A percentile compares a stretch with the other conserved stretches of the same genome.
These are phyloP conservation scores for Novumbra hubbsi DNA, from an alignment of 2,797 vertebrate genomes.

Conservation along the genomic window DNA sequence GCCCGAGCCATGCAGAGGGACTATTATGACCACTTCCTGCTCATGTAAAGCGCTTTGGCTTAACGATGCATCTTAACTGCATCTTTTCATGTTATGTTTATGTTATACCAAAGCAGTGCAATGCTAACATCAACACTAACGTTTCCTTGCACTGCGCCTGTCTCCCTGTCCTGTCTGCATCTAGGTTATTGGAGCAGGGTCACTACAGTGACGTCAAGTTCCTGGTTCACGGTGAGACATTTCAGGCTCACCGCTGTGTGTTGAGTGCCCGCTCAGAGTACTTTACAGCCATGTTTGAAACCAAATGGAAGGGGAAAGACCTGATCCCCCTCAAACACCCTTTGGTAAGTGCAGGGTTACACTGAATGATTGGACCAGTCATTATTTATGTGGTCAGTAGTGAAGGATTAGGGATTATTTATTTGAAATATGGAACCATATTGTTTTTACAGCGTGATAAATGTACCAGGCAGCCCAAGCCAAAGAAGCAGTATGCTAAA, in stretches of 20 bases:
- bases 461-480: too few species aligned
- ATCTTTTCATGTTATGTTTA: not conserved
- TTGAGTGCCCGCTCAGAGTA: slow-evolving; percentile 89
- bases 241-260: slow-evolving; percentile 87
- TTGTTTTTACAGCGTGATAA: too few species aligned
- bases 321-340: slow-evolving; percentile 91
- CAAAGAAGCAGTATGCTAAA: too few species aligned
- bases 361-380: not conserved
- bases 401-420: too few species aligned
- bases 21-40: slow-evolving; percentile 89
- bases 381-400: too few species aligned
- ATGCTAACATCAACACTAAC: not conserved
- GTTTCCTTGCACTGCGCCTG: not conserved
- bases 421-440: too few species aligned
- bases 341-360: slow-evolving; percentile 74
- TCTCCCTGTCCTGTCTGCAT: not conserved
- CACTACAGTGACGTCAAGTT: slow-evolving; percentile 88
- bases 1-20: slow-evolving; percentile 86
- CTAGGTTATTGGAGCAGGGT: slow-evolving; percentile 92
- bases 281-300: slow-evolving; percentile 93
- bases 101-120: not conserved
- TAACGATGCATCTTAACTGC: not conserved
- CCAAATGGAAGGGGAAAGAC: slow-evolving; percentile 91
- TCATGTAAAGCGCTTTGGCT: slow-evolving; percentile 74
- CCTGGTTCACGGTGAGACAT: slow-evolving; percentile 88